phyloP scores from a whole-genome alignment of 2,888 invertebrate genomes.

The Tetragonula carbonaria region DNA sequence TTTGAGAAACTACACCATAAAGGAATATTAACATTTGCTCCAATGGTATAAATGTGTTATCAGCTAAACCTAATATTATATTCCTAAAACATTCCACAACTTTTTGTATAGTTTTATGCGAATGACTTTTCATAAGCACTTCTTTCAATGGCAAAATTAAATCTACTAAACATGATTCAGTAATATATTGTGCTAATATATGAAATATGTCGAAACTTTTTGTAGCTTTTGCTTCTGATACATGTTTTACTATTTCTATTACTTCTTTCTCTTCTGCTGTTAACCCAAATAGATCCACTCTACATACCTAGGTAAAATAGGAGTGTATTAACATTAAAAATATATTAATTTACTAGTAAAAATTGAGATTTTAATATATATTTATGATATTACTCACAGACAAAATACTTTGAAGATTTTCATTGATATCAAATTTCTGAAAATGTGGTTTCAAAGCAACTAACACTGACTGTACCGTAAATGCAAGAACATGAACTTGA shows the following conservation, averaged over 20 bases:
- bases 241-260: slow-evolving; percentile 91
- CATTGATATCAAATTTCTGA: slow-evolving; percentile 91
- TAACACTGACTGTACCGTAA: slow-evolving; percentile 93
- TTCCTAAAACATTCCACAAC: slow-evolving; percentile 92
- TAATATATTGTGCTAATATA: slow-evolving; percentile 92
- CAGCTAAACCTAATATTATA: slow-evolving; percentile 92
- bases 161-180: slow-evolving; percentile 90
- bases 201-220: slow-evolving; percentile 95
- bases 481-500: slow-evolving; percentile 96
- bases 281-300: slow-evolving; percentile 94
- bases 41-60: slow-evolving; percentile 90
- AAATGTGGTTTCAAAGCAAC: slow-evolving; percentile 89
- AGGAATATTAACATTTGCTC: slow-evolving; percentile 92
- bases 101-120: slow-evolving; percentile 92
- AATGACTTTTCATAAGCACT: slow-evolving; percentile 90
- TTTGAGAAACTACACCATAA: slow-evolving; percentile 92
- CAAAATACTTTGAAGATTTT: slow-evolving; percentile 90
- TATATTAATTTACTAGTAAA: slow-evolving; percentile 2
- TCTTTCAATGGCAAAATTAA: slow-evolving; percentile 93
- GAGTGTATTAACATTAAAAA: neutral
- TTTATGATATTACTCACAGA: slow-evolving; percentile 85
- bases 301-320: slow-evolving; percentile 86
- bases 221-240: slow-evolving; percentile 92
- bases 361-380: neutral
- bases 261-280: slow-evolving; percentile 97